phyloP scores from a whole-genome alignment of 2,888 invertebrate species.

The Clanis bilineata region DNA sequence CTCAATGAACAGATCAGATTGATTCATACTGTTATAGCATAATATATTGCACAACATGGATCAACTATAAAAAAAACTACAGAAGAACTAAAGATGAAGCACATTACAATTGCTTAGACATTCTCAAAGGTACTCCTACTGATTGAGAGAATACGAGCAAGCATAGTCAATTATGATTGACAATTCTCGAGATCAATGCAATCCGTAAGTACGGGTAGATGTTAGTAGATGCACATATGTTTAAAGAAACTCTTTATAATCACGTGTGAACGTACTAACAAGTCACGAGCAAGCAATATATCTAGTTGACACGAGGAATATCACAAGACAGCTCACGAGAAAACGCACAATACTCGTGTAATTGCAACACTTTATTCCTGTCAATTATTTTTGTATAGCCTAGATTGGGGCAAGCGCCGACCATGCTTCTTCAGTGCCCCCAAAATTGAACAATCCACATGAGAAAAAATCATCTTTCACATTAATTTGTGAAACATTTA shows the following conservation, averaged over 20 bases:
- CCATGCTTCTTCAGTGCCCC: not conserved
- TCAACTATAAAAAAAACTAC: not conserved
- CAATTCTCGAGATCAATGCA: not conserved
- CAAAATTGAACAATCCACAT: not conserved
- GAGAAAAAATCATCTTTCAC: not conserved
- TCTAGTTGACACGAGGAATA: not conserved
- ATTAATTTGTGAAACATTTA: not conserved
- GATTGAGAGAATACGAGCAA: not conserved
- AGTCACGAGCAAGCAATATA: not conserved
- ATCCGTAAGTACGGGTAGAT: no score
- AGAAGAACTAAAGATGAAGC: no score
- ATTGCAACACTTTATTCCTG: not conserved
- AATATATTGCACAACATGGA: not conserved
- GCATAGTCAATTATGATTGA: not conserved
- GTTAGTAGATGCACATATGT: not conserved
- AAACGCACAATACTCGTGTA: not conserved
- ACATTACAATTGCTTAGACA: constrained; percentile 2
- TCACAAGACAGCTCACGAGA: not conserved
- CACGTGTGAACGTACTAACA: not conserved
- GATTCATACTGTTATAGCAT: not conserved
- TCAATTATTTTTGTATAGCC: not conserved
- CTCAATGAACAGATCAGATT: not conserved
- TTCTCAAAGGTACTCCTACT: constrained; percentile 25
- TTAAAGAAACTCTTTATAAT: not conserved
- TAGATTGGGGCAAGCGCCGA: not conserved